These are phyloP conservation scores for Pocillopora damicornis DNA, from an alignment of 64 coral and sea anemone genomes.

Conservation along the genomic window DNA sequence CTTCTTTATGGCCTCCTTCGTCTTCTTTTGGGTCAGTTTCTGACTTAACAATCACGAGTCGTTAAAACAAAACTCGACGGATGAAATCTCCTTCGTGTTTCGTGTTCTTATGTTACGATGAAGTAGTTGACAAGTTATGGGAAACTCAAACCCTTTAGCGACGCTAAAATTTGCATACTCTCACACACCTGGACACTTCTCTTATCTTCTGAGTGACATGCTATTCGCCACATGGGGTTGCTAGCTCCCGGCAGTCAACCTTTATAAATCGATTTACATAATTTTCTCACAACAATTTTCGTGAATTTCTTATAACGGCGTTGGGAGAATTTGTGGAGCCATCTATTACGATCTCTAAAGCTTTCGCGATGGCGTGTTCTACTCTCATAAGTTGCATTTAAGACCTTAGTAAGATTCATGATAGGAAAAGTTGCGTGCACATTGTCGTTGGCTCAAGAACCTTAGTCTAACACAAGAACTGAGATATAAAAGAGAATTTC, in stretches of 20 bases:
- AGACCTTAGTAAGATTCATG: not conserved
- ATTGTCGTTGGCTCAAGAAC: not conserved
- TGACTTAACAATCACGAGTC: not conserved
- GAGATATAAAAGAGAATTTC: too few relatives aligned
- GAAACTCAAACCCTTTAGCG: not conserved
- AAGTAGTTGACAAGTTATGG: not conserved
- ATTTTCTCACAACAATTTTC: not conserved
- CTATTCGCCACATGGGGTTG: not conserved
- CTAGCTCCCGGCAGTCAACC: not conserved
- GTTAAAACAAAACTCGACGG: not conserved
- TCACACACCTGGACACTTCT: not conserved
- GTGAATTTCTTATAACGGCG: not conserved
- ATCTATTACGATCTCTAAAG: not conserved
- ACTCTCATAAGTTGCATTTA: not conserved
- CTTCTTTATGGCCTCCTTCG: not conserved
- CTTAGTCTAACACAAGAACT: not conserved
- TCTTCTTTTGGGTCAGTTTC: not conserved
- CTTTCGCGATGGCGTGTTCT: not conserved
- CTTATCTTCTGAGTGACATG: not conserved
- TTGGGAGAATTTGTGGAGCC: not conserved
- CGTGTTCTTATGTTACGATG: not conserved
- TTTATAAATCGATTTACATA: not conserved
- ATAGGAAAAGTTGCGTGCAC: not conserved
- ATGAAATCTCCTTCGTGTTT: not conserved
- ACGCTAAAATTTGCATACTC: not conserved